Conservation (phyloP, 2,888 invertebrate species). For the Strigamia transsilvanica region DNA sequence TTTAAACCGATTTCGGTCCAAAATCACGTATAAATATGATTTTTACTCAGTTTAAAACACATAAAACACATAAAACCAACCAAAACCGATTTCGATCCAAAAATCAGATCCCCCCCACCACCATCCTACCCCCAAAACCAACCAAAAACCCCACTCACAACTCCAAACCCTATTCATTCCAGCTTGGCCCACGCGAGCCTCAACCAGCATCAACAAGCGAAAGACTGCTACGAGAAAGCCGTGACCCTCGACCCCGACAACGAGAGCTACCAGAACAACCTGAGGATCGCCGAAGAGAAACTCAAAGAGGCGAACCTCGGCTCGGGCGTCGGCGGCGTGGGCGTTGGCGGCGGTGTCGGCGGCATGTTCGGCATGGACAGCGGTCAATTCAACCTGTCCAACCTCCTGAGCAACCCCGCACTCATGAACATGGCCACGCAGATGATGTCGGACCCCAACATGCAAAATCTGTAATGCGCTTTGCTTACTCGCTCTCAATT, state of each 20-base stretch:
- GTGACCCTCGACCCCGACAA: conserved; percentile 91
- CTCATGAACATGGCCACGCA: conserved; percentile 83
- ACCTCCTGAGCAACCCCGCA: conserved; percentile 80
- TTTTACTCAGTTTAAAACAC: no score
- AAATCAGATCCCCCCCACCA: no score
- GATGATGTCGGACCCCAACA: conserved; percentile 83
- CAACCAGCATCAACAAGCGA: conserved; percentile 82
- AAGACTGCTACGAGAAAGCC: conserved; percentile 85
- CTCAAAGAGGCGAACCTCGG: conserved; percentile 61
- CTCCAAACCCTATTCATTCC: conserved; percentile 52
- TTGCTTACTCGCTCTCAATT: not conserved
- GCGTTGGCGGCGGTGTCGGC: conserved; percentile 49
- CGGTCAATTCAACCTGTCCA: conserved; percentile 69
- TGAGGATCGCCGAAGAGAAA: conserved; percentile 81
- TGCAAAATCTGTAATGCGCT: conserved; percentile 73
- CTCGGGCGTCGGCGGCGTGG: conserved; percentile 50
- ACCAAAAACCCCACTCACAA: no score
- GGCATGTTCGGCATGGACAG: conserved; percentile 53
- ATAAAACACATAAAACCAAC: no score
- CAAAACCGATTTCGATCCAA: no score
- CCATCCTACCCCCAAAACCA: no score
- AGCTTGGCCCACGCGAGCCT: conserved; percentile 83
- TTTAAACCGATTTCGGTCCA: no score
- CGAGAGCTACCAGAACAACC: conserved; percentile 85
- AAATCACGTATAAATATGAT: no score